Evolutionary conservation across 92 coral and sea anemone species (phyloP).

Genomic region (Porites evermanni): DNA sequence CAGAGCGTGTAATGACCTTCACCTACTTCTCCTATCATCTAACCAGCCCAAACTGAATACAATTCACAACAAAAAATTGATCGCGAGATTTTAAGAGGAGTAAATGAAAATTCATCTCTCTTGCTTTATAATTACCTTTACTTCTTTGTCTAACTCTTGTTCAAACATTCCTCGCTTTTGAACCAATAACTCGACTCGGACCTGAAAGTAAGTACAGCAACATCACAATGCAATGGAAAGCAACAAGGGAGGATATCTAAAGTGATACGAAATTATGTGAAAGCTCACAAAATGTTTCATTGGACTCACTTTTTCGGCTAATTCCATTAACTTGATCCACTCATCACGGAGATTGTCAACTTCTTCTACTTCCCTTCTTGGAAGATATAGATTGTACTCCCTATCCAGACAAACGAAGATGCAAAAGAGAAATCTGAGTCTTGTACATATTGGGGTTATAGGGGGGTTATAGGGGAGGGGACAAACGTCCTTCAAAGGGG

Average conservation of each 20-base stretch:
- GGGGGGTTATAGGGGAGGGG: too few relatives aligned
- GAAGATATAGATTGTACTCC: slow-evolving; percentile 85
- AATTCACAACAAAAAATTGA: neutral
- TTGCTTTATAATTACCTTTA: slow-evolving; percentile 69
- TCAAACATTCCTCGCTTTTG: slow-evolving; percentile 97
- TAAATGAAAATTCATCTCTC: neutral
- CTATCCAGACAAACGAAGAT: slow-evolving; percentile 25
- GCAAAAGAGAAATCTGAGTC: too few relatives aligned
- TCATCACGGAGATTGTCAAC: slow-evolving; percentile 94
- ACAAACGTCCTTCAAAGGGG: too few relatives aligned
- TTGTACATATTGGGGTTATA: too few relatives aligned
- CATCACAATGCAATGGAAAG: neutral
- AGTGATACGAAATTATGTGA: neutral
- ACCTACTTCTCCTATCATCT: neutral
- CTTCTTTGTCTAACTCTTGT: slow-evolving; percentile 98
- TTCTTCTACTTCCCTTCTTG: slow-evolving; percentile 94
- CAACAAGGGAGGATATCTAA: neutral
- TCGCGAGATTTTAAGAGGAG: too few relatives aligned
- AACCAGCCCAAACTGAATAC: neutral
- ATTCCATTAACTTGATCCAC: slow-evolving; percentile 87
- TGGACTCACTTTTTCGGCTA: slow-evolving; percentile 84
- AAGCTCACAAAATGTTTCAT: neutral
- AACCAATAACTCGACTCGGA: slow-evolving; percentile 86
- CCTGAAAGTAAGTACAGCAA: slow-evolving; percentile 47
- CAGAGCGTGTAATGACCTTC: too few relatives aligned